A percentile compares a stretch with the other conserved stretches of the same genome.
Conservation (phyloP, 2,797 vertebrate species). For the Rhincodon typus region DNA sequence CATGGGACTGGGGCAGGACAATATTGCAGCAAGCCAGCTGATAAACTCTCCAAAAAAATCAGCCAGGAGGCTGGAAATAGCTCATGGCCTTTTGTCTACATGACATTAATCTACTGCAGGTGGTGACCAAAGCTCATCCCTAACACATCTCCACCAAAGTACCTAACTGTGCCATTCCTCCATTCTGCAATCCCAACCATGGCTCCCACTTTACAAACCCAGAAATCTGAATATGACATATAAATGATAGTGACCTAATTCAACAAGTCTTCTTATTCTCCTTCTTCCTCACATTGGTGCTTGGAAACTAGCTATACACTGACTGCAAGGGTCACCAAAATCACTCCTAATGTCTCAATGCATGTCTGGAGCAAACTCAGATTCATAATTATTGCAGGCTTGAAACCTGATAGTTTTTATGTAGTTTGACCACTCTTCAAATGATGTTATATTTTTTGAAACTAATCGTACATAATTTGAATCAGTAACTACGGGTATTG, state of each 20-base stretch:
- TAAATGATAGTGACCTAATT: neutral
- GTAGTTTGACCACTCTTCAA: neutral
- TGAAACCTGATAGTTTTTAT: neutral
- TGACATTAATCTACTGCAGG: neutral
- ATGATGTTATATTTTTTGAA: neutral
- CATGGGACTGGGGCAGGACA: neutral
- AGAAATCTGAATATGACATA: neutral
- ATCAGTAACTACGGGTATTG: neutral
- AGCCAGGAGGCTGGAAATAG: neutral
- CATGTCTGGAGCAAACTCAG: neutral
- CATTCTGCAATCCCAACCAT: neutral
- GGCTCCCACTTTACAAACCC: neutral
- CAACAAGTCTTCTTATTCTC: neutral
- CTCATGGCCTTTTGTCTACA: neutral
- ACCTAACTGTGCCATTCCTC: too few relatives aligned
- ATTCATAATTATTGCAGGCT: constrained; percentile 10
- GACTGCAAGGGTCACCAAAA: neutral
- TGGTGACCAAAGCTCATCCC: too few relatives aligned
- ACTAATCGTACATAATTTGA: neutral
- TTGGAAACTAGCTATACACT: neutral
- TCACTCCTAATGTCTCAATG: neutral
- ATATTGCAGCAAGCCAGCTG: neutral
- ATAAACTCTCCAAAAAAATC: neutral
- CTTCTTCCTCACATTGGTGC: neutral
- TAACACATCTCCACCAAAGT: too few relatives aligned